A percentile compares a stretch with the other conserved stretches of the same genome.
phyloP scores from a whole-genome alignment of 2,888 invertebrate species.

The Cotesia congregata region DNA sequence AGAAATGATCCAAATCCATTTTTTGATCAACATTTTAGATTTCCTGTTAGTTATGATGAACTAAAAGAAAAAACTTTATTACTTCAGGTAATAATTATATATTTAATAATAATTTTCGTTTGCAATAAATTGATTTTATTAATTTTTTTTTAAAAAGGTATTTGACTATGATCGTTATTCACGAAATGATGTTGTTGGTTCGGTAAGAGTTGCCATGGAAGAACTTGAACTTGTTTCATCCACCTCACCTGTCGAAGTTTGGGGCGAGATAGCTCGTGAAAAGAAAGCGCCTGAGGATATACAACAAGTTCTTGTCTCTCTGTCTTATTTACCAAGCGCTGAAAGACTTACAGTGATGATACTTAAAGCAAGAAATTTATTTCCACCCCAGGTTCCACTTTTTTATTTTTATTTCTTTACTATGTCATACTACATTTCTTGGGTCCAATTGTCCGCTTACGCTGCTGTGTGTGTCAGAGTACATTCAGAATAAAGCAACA shows the following conservation, averaged over 20 bases:
- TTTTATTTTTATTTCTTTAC: conserved; percentile 3
- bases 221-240: conserved; percentile 84
- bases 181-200: conserved; percentile 89
- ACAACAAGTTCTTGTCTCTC: conserved; percentile 85
- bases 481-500: not conserved
- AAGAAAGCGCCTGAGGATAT: conserved; percentile 86
- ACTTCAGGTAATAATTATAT: conserved; percentile 74
- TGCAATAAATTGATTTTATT: not conserved
- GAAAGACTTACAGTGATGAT: conserved; percentile 87
- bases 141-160: conserved; percentile 63
- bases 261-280: conserved; percentile 89
- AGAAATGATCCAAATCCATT: conserved; percentile 88
- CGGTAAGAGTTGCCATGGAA: conserved; percentile 83
- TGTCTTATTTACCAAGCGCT: conserved; percentile 90
- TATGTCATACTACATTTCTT: too few species aligned
- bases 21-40: conserved; percentile 94
- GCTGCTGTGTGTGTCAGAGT: not conserved
- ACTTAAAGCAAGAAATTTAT: conserved; percentile 87
- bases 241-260: conserved; percentile 83
- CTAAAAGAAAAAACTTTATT: conserved; percentile 83
- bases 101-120: not conserved
- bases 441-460: not conserved
- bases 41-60: conserved; percentile 91
- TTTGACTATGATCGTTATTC: conserved; percentile 81
- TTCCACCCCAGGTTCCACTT: conserved; percentile 75